phyloP scores from a whole-genome alignment of 2,113 vertebrate species.

The Seriola dumerili region DNA sequence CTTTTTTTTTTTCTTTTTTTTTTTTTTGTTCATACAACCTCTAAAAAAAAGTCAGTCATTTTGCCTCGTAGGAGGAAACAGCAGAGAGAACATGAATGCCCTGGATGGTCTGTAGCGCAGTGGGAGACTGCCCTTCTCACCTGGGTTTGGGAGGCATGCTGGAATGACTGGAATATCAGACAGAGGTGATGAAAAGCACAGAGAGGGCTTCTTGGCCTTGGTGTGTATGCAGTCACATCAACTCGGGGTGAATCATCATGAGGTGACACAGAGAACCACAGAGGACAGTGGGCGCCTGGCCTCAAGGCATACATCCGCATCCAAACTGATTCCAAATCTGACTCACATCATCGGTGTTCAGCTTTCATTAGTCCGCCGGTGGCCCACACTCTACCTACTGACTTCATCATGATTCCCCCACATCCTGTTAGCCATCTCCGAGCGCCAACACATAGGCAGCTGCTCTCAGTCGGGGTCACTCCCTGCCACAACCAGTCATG shows the following conservation, averaged over 20 bases:
- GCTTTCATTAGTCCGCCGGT: conserved; percentile 55
- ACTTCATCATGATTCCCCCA: conserved; percentile 39
- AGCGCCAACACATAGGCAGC: conserved; percentile 24
- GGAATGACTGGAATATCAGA: conserved; percentile 36
- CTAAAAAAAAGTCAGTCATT: not conserved
- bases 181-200: conserved; percentile 53
- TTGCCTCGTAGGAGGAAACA: conserved; percentile 17
- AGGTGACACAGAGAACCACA: conserved; percentile 52
- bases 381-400: conserved; percentile 36
- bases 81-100: conserved; percentile 16
- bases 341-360: conserved; percentile 53
- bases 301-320: conserved; percentile 41
- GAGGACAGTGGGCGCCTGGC: conserved; percentile 46
- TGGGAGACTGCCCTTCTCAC: conserved; percentile 27
- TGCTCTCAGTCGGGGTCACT: conserved; percentile 27
- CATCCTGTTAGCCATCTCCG: conserved; percentile 44
- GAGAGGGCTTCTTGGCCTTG: conserved; percentile 38
- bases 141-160: conserved; percentile 24
- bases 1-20: conserved; percentile 15
- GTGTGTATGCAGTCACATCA: conserved; percentile 46
- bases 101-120: conserved; percentile 13
- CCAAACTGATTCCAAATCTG: conserved; percentile 44
- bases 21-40: conserved; percentile 6
- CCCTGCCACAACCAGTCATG: conserved; percentile 38
- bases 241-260: conserved; percentile 30